These are phyloP conservation scores for Microcebus jonahi DNA, from an alignment of 2,113 vertebrate species.

Conservation along the genomic window DNA sequence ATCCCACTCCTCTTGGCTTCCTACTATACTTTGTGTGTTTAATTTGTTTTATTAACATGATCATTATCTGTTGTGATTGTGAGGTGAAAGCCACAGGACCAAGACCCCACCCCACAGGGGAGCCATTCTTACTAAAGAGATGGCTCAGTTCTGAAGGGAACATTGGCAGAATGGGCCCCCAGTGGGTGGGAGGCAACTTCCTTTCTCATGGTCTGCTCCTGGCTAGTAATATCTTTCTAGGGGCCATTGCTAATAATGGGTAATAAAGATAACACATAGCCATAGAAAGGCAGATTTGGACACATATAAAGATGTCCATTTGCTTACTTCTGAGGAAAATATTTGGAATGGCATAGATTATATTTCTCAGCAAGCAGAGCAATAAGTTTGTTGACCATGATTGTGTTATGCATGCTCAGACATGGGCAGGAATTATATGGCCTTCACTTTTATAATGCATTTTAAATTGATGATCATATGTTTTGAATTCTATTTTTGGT, in stretches of 20 bases:
- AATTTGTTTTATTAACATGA: not conserved
- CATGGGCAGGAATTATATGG: accelerated
- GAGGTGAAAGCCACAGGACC: not conserved
- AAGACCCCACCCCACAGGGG: not conserved
- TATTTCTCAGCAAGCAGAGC: not conserved
- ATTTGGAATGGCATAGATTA: accelerated
- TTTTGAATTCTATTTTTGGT: not conserved
- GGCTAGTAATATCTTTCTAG: not conserved
- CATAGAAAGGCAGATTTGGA: not conserved
- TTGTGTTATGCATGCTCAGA: not conserved
- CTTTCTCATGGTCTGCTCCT: not conserved
- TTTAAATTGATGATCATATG: not conserved
- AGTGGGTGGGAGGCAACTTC: not conserved
- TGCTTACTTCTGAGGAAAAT: not conserved
- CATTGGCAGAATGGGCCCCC: accelerated
- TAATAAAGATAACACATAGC: not conserved
- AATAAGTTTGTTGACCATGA: not conserved
- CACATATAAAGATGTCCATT: not conserved
- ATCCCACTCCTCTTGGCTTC: not conserved
- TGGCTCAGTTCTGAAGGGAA: not conserved
- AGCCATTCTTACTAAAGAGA: not conserved
- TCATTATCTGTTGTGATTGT: not conserved
- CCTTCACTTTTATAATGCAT: not conserved
- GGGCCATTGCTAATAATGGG: too few species aligned
- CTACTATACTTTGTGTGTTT: not conserved